Percentiles rank a stretch among this genome's conserved stretches.
Evolutionary conservation across 2,797 vertebrate species (phyloP).

Genomic region (Enteromius afrohamiltoni): DNA sequence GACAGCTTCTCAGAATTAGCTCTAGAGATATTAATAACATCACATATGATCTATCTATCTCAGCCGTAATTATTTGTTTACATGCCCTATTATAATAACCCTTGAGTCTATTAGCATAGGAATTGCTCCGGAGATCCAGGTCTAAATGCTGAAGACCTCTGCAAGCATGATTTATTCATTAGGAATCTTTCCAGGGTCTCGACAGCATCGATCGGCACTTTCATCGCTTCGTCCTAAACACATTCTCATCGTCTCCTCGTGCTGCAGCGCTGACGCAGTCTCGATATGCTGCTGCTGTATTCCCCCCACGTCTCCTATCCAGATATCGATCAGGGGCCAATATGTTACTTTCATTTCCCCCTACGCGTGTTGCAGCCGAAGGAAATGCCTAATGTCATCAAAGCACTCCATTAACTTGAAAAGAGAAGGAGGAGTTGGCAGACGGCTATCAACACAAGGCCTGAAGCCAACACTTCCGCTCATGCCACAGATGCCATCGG

Average conservation of each 20-base stretch:
- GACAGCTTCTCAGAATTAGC: constrained; percentile 28
- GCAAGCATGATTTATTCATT: constrained; percentile 24
- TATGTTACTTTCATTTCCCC: constrained; percentile 58
- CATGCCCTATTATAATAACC: constrained; percentile 27
- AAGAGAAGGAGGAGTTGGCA: constrained; percentile 30
- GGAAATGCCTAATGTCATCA: constrained; percentile 57
- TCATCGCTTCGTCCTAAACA: constrained; percentile 19
- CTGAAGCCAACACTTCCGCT: constrained; percentile 14
- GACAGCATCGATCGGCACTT: constrained; percentile 28
- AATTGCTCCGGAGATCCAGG: constrained; percentile 10
- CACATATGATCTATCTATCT: constrained; percentile 5
- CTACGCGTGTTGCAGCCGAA: constrained; percentile 28
- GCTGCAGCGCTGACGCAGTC: constrained; percentile 22
- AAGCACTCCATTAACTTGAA: constrained; percentile 51
- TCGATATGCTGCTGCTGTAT: constrained; percentile 38
- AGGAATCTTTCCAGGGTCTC: constrained; percentile 20
- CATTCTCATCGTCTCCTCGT: constrained; percentile 13
- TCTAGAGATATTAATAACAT: constrained; percentile 20
- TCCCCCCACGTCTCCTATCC: constrained; percentile 42
- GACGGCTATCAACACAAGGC: constrained; percentile 16
- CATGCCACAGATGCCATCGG: neutral
- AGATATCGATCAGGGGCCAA: constrained; percentile 56
- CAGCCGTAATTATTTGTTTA: constrained; percentile 33
- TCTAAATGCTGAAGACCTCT: constrained; percentile 13
- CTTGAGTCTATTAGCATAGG: constrained; percentile 15